Conservation (phyloP, 2,797 vertebrate species). For the Neosalanx taihuensis region DNA sequence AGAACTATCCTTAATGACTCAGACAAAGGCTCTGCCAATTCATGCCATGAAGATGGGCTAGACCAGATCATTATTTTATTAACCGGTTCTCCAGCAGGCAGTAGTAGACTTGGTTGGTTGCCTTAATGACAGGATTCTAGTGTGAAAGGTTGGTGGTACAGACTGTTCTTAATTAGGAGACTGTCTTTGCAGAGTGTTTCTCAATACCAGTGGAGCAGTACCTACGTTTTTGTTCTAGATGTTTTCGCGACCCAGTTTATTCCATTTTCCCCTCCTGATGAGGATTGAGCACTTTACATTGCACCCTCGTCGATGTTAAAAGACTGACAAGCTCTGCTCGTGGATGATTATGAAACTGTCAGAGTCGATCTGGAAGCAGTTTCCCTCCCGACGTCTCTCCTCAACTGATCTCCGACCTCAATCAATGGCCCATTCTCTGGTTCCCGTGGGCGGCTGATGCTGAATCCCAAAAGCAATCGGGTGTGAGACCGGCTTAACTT, state of each 20-base stretch:
- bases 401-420: neutral
- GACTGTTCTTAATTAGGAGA: neutral
- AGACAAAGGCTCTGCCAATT: neutral
- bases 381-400: neutral
- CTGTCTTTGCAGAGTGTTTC: neutral
- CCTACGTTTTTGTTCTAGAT: constrained; percentile 1
- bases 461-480: neutral
- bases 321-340: constrained; percentile 42
- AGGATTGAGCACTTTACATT: constrained; percentile 50
- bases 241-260: constrained; percentile 29
- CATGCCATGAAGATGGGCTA: neutral
- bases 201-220: neutral
- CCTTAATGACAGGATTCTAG: neutral
- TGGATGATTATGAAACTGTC: constrained; percentile 47
- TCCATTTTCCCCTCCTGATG: constrained; percentile 48
- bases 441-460: constrained; percentile 21
- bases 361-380: constrained; percentile 27
- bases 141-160: neutral
- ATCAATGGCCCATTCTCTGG: neutral
- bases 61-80: neutral
- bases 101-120: too few species aligned
- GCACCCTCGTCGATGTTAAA: constrained; percentile 48
- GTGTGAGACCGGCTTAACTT: constrained; percentile 46
- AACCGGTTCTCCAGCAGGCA: neutral
- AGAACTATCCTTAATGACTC: neutral